Evolutionary conservation across 2,888 invertebrate species (phyloP).

Genomic region (Drosophila lutescens): DNA sequence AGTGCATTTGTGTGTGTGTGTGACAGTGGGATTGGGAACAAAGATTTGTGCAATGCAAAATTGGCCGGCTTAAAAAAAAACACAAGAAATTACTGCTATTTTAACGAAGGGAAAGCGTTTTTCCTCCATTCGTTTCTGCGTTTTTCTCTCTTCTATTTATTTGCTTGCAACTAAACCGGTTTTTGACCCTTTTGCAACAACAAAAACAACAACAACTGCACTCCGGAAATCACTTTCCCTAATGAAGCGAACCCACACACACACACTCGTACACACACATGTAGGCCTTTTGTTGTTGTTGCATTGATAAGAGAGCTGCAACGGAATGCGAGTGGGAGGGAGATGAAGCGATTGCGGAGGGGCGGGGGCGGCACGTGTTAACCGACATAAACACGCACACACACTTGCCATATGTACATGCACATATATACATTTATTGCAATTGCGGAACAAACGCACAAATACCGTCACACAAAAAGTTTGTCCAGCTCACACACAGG

Average conservation of each 20-base stretch:
- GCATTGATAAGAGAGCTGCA: conserved; percentile 58
- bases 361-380: conserved; percentile 52
- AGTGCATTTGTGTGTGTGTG: conserved; percentile 41
- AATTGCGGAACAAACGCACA: conserved; percentile 25
- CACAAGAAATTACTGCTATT: background rate
- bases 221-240: conserved; percentile 62
- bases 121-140: conserved; percentile 1
- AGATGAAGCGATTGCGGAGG: background rate
- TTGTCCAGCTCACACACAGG: conserved; percentile 31
- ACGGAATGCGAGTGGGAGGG: conserved; percentile 17
- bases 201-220: conserved; percentile 48
- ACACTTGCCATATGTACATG: conserved; percentile 6
- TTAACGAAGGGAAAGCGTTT: conserved; percentile 37
- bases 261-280: background rate
- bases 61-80: conserved; percentile 24
- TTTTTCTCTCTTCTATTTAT: background rate
- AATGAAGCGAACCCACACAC: conserved; percentile 48
- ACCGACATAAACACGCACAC: conserved; percentile 38
- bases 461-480: conserved; percentile 19
- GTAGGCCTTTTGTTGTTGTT: conserved; percentile 48
- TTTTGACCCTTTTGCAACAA: conserved; percentile 25
- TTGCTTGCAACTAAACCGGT: conserved; percentile 22
- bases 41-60: conserved; percentile 37
- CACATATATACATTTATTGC: conserved; percentile 29
- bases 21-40: conserved; percentile 38